A percentile compares a stretch with the other conserved stretches of the same genome.
These are phyloP conservation scores for Pelodytes ibericus DNA, from an alignment of 2,797 vertebrate species.

Conservation along the genomic window DNA sequence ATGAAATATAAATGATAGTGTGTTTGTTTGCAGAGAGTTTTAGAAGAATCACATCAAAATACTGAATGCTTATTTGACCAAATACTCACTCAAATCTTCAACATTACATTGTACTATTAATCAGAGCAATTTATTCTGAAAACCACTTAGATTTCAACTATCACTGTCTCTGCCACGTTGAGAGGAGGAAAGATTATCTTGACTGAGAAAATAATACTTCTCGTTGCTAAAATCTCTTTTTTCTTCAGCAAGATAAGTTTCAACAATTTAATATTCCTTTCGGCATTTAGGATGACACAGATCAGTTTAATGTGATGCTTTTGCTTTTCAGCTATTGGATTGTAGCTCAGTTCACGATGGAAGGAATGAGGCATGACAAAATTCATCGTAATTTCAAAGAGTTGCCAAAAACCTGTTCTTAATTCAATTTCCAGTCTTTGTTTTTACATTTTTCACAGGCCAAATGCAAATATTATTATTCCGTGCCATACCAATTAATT, in stretches of 20 bases:
- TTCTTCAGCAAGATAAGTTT: background rate
- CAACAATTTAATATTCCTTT: background rate
- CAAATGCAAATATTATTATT: constrained; percentile 19
- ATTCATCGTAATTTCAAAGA: background rate
- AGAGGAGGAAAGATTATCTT: constrained; percentile 17
- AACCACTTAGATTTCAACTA: constrained; percentile 28
- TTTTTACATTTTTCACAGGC: constrained; percentile 10
- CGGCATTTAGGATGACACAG: background rate
- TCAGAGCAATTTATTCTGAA: constrained; percentile 27
- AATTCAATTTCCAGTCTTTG: constrained; percentile 1
- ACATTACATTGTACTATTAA: constrained; percentile 4
- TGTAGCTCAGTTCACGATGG: background rate
- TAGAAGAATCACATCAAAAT: too few species aligned
- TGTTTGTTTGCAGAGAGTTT: too few species aligned
- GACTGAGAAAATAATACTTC: constrained; percentile 15
- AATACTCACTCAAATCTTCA: too few species aligned
- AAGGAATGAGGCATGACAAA: background rate
- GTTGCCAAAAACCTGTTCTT: background rate
- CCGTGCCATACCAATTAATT: background rate
- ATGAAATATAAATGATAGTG: too few species aligned
- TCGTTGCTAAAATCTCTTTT: background rate
- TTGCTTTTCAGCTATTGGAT: background rate
- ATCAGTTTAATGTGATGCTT: background rate
- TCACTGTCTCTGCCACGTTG: constrained; percentile 12
- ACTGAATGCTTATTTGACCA: too few species aligned